phyloP scores from a whole-genome alignment of 2,797 vertebrate genomes.

The Dendrocincla fuliginosa region DNA sequence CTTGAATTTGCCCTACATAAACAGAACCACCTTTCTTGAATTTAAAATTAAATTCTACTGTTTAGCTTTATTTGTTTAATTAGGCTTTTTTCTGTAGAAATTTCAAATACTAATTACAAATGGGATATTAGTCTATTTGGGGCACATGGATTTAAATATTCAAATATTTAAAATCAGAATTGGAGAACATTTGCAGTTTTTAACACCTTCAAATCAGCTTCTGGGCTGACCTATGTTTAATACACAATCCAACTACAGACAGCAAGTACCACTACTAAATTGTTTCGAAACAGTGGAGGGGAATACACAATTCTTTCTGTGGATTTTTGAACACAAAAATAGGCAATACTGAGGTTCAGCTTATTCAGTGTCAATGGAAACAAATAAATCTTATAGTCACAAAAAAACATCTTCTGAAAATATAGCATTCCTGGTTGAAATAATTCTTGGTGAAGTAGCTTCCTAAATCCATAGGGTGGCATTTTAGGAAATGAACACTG shows the following conservation, averaged over 20 bases:
- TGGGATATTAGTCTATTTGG: not conserved
- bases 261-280: not conserved
- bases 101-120: not conserved
- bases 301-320: not conserved
- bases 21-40: not conserved
- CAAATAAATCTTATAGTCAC: not conserved
- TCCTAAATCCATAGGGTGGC: not conserved
- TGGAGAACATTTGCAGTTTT: not conserved
- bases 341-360: not conserved
- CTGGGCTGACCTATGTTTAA: not conserved
- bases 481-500: not conserved
- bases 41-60: not conserved
- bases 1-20: not conserved
- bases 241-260: not conserved
- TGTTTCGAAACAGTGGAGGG: not conserved
- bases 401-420: not conserved
- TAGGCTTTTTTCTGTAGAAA: not conserved
- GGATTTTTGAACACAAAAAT: not conserved
- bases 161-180: not conserved
- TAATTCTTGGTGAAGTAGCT: not conserved
- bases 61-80: not conserved
- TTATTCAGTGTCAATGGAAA: not conserved
- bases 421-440: not conserved
- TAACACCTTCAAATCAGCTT: not conserved
- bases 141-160: not conserved